Conservation (phyloP, 2,797 vertebrate species). For the Myoxocephalus aenaeus region DNA sequence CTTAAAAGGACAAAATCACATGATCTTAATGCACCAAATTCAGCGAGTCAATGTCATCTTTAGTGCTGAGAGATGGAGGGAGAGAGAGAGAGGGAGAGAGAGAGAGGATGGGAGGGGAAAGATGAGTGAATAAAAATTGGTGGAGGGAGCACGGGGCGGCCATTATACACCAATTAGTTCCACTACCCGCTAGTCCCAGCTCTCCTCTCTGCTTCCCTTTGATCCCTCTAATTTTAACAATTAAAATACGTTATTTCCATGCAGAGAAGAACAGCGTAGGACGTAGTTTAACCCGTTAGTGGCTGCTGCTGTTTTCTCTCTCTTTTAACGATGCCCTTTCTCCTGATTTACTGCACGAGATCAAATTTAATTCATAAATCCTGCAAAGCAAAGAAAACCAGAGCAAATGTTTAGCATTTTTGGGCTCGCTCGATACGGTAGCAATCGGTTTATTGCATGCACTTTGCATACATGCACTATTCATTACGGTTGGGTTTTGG, state of each 20-base stretch:
- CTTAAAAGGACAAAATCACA: conserved; percentile 5
- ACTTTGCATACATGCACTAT: conserved; percentile 19
- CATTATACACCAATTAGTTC: conserved; percentile 59
- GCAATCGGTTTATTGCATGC: conserved; percentile 22
- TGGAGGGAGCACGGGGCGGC: conserved; percentile 31
- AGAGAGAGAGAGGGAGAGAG: not conserved
- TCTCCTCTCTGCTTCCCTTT: conserved; percentile 47
- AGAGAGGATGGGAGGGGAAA: conserved; percentile 11
- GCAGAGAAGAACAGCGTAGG: conserved; percentile 12
- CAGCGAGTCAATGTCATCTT: not conserved
- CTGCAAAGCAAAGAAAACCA: conserved; percentile 1
- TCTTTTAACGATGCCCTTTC: not conserved
- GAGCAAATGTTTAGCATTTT: not conserved
- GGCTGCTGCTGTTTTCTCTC: not conserved
- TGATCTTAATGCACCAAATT: conserved; percentile 25
- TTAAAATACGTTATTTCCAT: conserved; percentile 48
- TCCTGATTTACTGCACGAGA: conserved; percentile 3
- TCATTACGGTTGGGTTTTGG: not conserved
- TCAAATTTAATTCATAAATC: not conserved
- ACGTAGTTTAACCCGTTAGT: not conserved
- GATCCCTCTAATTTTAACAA: conserved; percentile 58
- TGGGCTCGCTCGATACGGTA: conserved; percentile 1
- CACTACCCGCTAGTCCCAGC: conserved; percentile 42
- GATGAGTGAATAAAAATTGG: conserved; percentile 36
- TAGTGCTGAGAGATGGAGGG: not conserved